Conservation (phyloP, 2,113 vertebrate species). For the Arizona elegans region DNA sequence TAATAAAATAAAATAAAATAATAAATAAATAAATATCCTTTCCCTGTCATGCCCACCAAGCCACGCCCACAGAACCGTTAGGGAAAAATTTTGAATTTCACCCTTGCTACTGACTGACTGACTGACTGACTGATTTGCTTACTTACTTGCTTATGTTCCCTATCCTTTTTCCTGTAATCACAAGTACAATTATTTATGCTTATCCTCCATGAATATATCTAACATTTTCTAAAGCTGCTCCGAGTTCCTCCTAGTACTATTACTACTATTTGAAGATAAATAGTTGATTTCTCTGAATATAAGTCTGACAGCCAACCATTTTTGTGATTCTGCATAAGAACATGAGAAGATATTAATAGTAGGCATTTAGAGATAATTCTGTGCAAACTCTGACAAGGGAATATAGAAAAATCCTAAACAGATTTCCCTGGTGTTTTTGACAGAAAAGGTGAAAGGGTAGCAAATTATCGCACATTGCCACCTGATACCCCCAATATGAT, state of each 20-base stretch:
- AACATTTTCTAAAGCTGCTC: neutral
- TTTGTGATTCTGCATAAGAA: neutral
- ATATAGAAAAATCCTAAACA: conserved; percentile 27
- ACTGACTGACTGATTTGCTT: neutral
- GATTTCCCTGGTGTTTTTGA: conserved; percentile 4
- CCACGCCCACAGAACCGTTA: too few species aligned
- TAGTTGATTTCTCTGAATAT: neutral
- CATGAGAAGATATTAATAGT: neutral
- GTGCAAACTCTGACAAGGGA: conserved; percentile 22
- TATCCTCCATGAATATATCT: neutral
- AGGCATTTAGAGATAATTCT: neutral
- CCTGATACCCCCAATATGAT: conserved; percentile 56
- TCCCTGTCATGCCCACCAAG: too few species aligned
- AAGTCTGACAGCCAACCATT: neutral
- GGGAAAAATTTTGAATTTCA: too few species aligned
- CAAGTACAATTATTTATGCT: neutral
- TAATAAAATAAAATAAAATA: too few species aligned
- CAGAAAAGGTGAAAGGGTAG: conserved; percentile 56
- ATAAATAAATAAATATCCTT: too few species aligned
- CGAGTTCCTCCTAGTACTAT: neutral
- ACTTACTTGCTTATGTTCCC: neutral
- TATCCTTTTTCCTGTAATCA: neutral
- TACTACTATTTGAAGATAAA: neutral
- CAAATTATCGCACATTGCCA: conserved; percentile 48
- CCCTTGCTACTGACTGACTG: neutral